Conservation (phyloP, 2,888 invertebrate genomes). For the Mythimna lalbum region DNA sequence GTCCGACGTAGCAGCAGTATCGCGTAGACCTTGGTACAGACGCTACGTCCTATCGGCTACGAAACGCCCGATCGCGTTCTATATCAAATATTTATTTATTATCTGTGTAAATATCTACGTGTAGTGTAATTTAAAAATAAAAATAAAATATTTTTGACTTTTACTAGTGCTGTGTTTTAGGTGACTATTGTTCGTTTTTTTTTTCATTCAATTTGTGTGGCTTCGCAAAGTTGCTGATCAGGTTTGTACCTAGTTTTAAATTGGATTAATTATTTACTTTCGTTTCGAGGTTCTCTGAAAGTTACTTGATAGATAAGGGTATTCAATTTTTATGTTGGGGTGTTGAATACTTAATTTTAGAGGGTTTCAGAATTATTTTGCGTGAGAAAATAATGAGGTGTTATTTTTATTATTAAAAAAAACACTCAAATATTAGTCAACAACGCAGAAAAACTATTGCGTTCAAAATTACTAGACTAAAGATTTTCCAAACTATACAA, state of each 20-base stretch:
- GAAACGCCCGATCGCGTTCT: constrained; percentile 67
- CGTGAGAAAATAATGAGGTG: background rate
- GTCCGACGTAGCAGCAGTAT: constrained; percentile 74
- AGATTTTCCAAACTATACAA: background rate
- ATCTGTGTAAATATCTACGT: constrained; percentile 56
- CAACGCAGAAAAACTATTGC: background rate
- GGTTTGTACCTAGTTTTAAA: constrained; percentile 68
- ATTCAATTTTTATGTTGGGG: background rate
- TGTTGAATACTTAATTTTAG: constrained; percentile 4
- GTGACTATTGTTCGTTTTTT: constrained; percentile 57
- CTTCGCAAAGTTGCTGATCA: constrained; percentile 66
- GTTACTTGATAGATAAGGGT: constrained; percentile 23
- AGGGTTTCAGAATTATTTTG: background rate
- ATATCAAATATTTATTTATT: constrained; percentile 44
- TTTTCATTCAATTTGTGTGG: constrained; percentile 61
- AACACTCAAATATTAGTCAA: rapidly evolving
- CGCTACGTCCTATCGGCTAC: constrained; percentile 74
- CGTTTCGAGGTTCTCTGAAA: constrained; percentile 33
- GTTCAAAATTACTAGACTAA: background rate
- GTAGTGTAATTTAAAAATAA: constrained; percentile 51
- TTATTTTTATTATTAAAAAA: background rate
- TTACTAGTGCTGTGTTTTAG: constrained; percentile 66
- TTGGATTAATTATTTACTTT: constrained; percentile 68
- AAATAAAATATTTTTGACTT: constrained; percentile 31
- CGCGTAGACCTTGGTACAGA: constrained; percentile 75